phyloP scores from a whole-genome alignment of 2,888 invertebrate species.

The Zootermopsis nevadensis region DNA sequence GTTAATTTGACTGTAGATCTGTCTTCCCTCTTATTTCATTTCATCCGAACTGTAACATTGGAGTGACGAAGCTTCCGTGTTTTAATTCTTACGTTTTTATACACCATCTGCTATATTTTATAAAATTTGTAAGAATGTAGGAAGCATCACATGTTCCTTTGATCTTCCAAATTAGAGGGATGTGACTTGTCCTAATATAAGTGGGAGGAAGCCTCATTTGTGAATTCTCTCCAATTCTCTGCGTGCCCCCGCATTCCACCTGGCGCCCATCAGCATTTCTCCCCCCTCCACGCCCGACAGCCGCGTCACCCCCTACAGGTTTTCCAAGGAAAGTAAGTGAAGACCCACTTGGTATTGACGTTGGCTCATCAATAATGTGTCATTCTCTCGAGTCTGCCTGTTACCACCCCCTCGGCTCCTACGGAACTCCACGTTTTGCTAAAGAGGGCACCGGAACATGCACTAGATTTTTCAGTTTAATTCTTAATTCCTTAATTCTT shows the following conservation, averaged over 20 bases:
- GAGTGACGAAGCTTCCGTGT: too few relatives aligned
- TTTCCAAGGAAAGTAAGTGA: conserved; percentile 2
- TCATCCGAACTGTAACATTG: too few relatives aligned
- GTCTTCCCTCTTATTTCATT: too few relatives aligned
- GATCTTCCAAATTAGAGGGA: too few relatives aligned
- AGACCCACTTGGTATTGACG: conserved; percentile 25
- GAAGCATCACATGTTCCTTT: too few relatives aligned
- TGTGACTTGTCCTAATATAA: too few relatives aligned
- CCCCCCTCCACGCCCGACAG: neutral
- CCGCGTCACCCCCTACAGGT: conserved; percentile 30
- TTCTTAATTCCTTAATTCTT: too few relatives aligned
- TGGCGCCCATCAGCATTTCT: conserved; percentile 12
- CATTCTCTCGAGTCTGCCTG: conserved; percentile 20
- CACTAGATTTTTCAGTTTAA: neutral
- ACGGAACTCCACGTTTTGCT: conserved; percentile 8
- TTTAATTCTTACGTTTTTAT: too few relatives aligned
- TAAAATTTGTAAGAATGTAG: too few relatives aligned
- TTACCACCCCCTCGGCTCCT: conserved; percentile 8
- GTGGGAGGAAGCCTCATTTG: neutral
- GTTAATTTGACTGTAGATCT: too few relatives aligned
- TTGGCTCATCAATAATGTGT: conserved; percentile 24
- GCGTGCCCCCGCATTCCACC: conserved; percentile 6
- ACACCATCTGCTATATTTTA: too few relatives aligned
- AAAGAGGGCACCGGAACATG: neutral
- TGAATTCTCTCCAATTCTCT: neutral